Evolutionary conservation across 2,888 invertebrate species (phyloP), one percentile per base, ranked within the genome.

Genomic region (Dascillus cervinus): DNA sequence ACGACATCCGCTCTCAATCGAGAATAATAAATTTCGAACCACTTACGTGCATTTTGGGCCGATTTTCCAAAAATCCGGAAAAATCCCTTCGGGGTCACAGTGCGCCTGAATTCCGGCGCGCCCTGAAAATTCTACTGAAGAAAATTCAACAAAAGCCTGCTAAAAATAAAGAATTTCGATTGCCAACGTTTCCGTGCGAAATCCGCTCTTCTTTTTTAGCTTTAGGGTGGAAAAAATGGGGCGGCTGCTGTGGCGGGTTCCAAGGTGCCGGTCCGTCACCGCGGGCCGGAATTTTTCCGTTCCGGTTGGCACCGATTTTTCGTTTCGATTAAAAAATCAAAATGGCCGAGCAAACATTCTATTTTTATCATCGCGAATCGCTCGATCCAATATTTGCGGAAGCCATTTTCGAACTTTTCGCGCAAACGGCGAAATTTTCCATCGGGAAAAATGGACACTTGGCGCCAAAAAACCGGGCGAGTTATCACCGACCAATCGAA

Each of bases 321-420:
- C 28, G 25, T 22, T 24, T 24, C 14, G 29, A 26, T 32, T 41
- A 37, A 50, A 52, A 49, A 46, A 41, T 50, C 57, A 62, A 62
- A 52, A 64, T 64, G 64, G 64, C 62, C 52, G 64, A 53, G 46
- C 59, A 62, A 64, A 62, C 52, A 60, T 44, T 59, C 60, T 62
- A 62, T 64, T 64, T 64, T 62, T 64, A 62, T 60, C 55, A 33
- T 25, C 36, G 31, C 35, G 32, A 41, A 42, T 43, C 42, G 40
- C 43, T 30, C 39, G 41, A 39, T 43, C 51, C 42, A 50, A 54
- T 54, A 52, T 55, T 52, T 52, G 48, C 38, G 43, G 48, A 46
- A 44, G 46, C 46, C 46, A 50, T 50, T 49, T 49, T 47, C 37
- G 34, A 12, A 25, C 10, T 32, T 32, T 32, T 26, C 14, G 10